Evolutionary conservation across 2,113 vertebrate species (phyloP).

Genomic region (Rallus limicola): DNA sequence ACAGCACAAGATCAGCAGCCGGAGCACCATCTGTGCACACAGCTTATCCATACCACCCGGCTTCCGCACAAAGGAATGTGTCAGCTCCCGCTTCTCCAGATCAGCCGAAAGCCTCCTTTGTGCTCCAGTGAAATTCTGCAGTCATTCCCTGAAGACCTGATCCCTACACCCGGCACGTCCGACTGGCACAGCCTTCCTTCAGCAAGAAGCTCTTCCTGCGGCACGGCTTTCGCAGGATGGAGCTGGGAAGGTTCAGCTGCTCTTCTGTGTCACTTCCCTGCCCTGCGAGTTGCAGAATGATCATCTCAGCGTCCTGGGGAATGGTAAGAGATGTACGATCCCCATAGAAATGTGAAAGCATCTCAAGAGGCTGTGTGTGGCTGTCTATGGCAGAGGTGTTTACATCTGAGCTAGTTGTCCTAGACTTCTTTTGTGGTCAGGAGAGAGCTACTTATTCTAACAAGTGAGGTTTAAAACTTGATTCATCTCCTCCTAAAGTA

Average conservation of each 20-base stretch:
- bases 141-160: background rate
- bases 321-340: constrained; percentile 7
- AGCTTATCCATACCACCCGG: background rate
- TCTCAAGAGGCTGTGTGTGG: background rate
- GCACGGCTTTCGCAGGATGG: background rate
- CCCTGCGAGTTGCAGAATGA: background rate
- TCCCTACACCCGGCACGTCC: background rate
- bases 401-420: background rate
- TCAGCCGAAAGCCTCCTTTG: constrained; percentile 1
- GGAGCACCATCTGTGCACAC: constrained; percentile 37
- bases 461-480: background rate
- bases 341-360: background rate
- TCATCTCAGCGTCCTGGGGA: background rate
- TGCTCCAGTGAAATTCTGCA: background rate
- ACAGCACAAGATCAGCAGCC: background rate
- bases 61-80: background rate
- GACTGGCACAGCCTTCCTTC: background rate
- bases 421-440: background rate
- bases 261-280: background rate
- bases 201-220: background rate
- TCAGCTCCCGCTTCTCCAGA: background rate
- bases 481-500: background rate
- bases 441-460: background rate
- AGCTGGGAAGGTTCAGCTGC: background rate
- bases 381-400: background rate